Evolutionary conservation across 2,113 vertebrate genomes (phyloP).

Genomic region (Nanorana parkeri): DNA sequence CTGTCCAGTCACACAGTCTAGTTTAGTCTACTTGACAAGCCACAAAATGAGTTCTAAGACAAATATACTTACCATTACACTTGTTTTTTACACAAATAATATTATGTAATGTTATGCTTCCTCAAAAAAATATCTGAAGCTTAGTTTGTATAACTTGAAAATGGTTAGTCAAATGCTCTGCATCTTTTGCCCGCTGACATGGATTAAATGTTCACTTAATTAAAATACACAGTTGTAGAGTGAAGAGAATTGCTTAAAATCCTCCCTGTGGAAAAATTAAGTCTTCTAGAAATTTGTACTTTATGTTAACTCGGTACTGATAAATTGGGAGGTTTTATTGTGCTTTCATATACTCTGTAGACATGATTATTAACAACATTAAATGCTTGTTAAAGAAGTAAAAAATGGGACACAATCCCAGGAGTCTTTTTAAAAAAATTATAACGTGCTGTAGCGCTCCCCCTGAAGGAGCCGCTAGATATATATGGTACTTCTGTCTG

Average conservation of each 20-base stretch:
- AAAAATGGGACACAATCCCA: too few relatives aligned
- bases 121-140: neutral
- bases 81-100: constrained; percentile 1
- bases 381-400: neutral
- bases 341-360: neutral
- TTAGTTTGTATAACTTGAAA: constrained; percentile 51
- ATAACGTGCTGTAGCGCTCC: too few relatives aligned
- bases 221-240: constrained; percentile 42
- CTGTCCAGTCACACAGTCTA: constrained; percentile 17
- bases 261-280: neutral
- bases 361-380: neutral
- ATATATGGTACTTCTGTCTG: too few relatives aligned
- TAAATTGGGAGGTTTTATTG: neutral
- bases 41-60: constrained; percentile 55
- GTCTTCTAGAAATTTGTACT: constrained; percentile 11
- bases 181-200: constrained; percentile 41
- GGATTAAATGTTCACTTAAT: constrained; percentile 52
- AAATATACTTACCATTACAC: constrained; percentile 38
- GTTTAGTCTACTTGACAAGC: constrained; percentile 23
- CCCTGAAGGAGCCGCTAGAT: too few relatives aligned
- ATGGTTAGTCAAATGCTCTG: constrained; percentile 20
- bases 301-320: neutral
- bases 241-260: constrained; percentile 55
- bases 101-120: constrained; percentile 13
- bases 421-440: too few relatives aligned